phyloP scores from a whole-genome alignment of 2,797 vertebrate genomes.

The Sciurus carolinensis region DNA sequence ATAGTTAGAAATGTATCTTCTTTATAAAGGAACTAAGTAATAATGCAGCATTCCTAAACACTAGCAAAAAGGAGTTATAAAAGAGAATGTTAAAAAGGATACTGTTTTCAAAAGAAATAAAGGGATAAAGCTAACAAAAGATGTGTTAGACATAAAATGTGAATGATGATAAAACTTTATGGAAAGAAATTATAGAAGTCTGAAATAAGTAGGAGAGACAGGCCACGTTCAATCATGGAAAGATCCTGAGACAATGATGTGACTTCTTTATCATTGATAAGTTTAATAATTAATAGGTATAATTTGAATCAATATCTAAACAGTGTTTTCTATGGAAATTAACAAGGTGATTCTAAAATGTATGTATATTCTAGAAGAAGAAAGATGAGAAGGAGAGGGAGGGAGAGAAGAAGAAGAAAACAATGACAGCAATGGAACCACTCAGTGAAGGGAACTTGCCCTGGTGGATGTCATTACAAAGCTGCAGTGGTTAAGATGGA shows the following conservation, averaged over 20 bases:
- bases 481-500: background rate
- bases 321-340: slow-evolving; percentile 7
- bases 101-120: background rate
- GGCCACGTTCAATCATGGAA: background rate
- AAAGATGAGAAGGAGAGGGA: background rate
- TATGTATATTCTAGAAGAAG: background rate
- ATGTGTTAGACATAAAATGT: background rate
- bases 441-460: background rate
- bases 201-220: background rate
- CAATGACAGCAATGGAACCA: background rate
- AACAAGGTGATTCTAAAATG: slow-evolving; percentile 1
- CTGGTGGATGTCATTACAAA: background rate
- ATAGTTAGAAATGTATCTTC: background rate
- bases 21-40: background rate
- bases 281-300: background rate
- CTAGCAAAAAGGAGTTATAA: background rate
- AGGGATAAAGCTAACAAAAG: background rate
- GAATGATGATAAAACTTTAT: background rate
- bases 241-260: background rate
- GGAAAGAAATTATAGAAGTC: background rate
- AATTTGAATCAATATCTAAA: slow-evolving; percentile 44
- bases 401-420: background rate
- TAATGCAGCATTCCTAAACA: background rate
- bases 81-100: background rate
- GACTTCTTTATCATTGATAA: background rate